Base-by-base conservation (phyloP, 2,888 invertebrate species). In the Prosopocoilus inquinatus region DNA sequence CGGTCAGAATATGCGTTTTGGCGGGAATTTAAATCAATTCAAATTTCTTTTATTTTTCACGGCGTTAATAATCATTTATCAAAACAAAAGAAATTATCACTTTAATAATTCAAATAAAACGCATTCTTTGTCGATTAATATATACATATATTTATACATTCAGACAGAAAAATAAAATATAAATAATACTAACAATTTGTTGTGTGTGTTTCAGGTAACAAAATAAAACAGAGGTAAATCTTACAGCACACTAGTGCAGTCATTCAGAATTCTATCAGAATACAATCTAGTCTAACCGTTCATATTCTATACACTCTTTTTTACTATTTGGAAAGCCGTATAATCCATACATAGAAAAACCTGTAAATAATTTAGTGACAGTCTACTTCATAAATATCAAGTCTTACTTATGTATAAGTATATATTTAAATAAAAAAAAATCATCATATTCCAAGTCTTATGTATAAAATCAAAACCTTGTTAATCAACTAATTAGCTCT, bases 311-410 rank as follows among this genome's bases (percentile, higher is more conserved):
- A 68, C 68, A 73, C 60, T 68, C 64, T 67, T 64, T 66, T 63
- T 74, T 64, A 67, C 76, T 76, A 66, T 77, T 76, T 62, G 80
- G 80, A 64, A 89, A 82, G 65, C 89, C 88, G 71, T 90, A 90
- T 68, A 80, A 79, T 73, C 88, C 84, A 76, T 90, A 90, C 68
- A 90, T 82, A 57, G 82, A 74, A 60, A 88, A 80, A 67, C 89
- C 89, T 88, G 77, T 48, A 78, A 78, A 69, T 58, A 64, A 68
- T 61, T 61, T 47, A 41, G 32, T 53, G 36, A 12, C 47, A 49
- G 47, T 47, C 46, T n/a, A 9, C 15, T 32, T 49, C 34, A 36
- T 50, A 49, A 54, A 54, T 61, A 49, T 50, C 46, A 55, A 45
- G 48, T 50, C 20, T 48, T 39, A 47, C 54, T 53, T 54, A 53